A percentile compares a stretch with the other conserved stretches of the same genome.
These are phyloP conservation scores for Allygus modestus DNA, from an alignment of 2,888 invertebrate species.

Conservation along the genomic window DNA sequence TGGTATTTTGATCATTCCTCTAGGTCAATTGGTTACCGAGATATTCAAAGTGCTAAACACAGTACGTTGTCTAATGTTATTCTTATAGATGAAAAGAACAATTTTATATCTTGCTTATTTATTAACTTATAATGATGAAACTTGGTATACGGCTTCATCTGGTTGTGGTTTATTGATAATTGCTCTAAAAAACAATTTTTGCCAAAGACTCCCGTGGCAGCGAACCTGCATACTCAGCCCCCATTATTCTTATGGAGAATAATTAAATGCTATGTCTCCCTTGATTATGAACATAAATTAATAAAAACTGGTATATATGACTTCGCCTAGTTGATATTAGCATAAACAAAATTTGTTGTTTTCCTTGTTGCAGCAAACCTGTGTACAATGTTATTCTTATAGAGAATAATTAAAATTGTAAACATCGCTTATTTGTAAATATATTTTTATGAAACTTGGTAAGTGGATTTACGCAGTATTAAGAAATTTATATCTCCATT, in stretches of 20 bases:
- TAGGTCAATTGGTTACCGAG: neutral
- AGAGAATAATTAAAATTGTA: too few relatives aligned
- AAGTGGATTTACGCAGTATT: too few relatives aligned
- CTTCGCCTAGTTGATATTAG: too few relatives aligned
- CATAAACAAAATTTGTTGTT: too few relatives aligned
- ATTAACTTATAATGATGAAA: neutral
- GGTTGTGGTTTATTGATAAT: neutral
- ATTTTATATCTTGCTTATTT: neutral
- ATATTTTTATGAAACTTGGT: too few relatives aligned
- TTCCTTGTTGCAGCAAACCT: too few relatives aligned
- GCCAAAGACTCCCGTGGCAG: neutral
- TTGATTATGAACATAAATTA: too few relatives aligned
- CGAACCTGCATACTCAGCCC: neutral
- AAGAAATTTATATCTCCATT: too few relatives aligned
- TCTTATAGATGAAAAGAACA: neutral
- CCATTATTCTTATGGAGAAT: neutral
- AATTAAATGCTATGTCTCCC: too few relatives aligned
- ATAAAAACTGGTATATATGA: too few relatives aligned
- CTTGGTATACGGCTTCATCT: neutral
- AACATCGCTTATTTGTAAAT: too few relatives aligned
- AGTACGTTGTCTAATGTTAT: neutral
- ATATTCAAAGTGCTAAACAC: neutral
- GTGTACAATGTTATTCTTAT: too few relatives aligned
- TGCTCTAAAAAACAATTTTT: neutral
- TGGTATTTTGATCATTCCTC: neutral